A percentile compares a stretch with the other conserved stretches of the same genome.
Evolutionary conservation across 2,888 invertebrate genomes (phyloP).

Genomic region (Drosophila austrosaltans): DNA sequence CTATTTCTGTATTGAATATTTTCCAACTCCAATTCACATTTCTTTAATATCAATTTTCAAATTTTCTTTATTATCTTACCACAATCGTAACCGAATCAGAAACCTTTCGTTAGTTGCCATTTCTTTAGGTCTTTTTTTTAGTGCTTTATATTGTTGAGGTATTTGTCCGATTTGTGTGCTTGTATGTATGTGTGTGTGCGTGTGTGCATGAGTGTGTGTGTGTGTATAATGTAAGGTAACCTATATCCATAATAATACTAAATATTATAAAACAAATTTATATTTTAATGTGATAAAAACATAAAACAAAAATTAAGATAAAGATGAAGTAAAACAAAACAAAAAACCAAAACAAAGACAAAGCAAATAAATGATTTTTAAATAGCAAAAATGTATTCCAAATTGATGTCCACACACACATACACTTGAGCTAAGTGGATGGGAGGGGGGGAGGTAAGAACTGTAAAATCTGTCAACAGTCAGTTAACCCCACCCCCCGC

Average conservation of each 20-base stretch:
- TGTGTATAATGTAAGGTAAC: conserved; percentile 58
- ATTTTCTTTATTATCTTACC: neutral
- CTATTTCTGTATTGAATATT: no score
- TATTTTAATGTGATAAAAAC: conserved; percentile 76
- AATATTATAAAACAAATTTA: conserved; percentile 45
- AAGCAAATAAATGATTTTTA: conserved; percentile 66
- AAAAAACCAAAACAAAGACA: conserved; percentile 4
- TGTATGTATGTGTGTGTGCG: neutral
- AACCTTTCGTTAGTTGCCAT: conserved; percentile 3
- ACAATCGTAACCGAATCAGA: neutral
- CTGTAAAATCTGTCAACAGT: conserved; percentile 61
- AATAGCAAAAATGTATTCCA: conserved; percentile 40
- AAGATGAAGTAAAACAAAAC: conserved; percentile 38
- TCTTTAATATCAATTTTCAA: no score
- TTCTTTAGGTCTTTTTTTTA: conserved; percentile 44
- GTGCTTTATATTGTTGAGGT: conserved; percentile 48
- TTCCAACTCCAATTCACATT: no score
- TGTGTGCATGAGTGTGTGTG: conserved; percentile 31
- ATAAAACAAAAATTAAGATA: conserved; percentile 22
- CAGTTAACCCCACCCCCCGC: conserved; percentile 35
- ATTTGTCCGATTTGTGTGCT: conserved; percentile 5
- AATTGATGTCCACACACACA: conserved; percentile 56
- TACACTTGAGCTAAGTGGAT: conserved; percentile 2
- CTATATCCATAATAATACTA: conserved; percentile 48
- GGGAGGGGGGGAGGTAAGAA: conserved; percentile 8